phyloP scores from a whole-genome alignment of 2,888 invertebrate species.

The Drosophila ustulata region DNA sequence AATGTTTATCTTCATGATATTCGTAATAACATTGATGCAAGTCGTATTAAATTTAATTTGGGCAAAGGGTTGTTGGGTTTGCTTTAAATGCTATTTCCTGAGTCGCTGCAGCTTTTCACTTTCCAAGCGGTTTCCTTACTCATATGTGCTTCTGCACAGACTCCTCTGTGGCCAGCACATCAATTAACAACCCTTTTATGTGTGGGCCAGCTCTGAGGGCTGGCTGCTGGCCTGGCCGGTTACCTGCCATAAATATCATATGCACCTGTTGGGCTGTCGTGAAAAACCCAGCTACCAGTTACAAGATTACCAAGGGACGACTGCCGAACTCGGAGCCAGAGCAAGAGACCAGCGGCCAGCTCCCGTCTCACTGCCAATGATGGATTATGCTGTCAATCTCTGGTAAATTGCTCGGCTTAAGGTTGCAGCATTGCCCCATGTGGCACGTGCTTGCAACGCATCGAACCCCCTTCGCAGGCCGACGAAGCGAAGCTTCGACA shows the following conservation, averaged over 20 bases:
- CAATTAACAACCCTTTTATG: slow-evolving; percentile 44
- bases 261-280: slow-evolving; percentile 66
- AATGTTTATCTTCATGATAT: neutral
- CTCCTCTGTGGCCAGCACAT: slow-evolving; percentile 19
- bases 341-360: neutral
- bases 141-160: neutral
- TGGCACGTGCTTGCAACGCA: slow-evolving; percentile 51
- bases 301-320: slow-evolving; percentile 42
- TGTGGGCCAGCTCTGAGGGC: slow-evolving; percentile 32
- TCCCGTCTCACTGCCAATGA: slow-evolving; percentile 54
- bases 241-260: slow-evolving; percentile 54
- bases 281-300: slow-evolving; percentile 57
- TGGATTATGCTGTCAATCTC: slow-evolving; percentile 79
- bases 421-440: slow-evolving; percentile 38
- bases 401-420: slow-evolving; percentile 77
- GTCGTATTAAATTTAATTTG: neutral
- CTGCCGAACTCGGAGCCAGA: slow-evolving; percentile 3
- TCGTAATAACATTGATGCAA: neutral
- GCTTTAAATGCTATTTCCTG: neutral
- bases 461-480: neutral
- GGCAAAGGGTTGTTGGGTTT: neutral
- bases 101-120: slow-evolving; percentile 16
- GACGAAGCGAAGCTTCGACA: slow-evolving; percentile 55
- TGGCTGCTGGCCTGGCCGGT: slow-evolving; percentile 2
- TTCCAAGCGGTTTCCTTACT: slow-evolving; percentile 10